Evolutionary conservation across 2,888 invertebrate species (phyloP), one percentile per base, ranked within the genome.

Genomic region (Synanthedon myopaeformis): DNA sequence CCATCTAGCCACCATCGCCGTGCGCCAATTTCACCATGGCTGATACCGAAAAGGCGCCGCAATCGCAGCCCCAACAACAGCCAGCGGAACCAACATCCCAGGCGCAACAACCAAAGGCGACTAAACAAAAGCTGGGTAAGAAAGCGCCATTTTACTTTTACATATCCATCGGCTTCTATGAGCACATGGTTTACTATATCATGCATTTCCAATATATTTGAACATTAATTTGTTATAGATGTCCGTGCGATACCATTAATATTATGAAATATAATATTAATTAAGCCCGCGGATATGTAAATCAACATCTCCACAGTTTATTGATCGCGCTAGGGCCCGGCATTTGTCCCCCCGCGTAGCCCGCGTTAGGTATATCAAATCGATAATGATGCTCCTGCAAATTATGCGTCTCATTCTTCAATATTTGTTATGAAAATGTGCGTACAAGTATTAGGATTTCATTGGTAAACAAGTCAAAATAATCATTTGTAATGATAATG

Each of bases 41-140:
- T 94, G 96, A 97, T 94, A 93, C 96, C 91, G 96, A 95, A 89
- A 93, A 93, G 89, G 92, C 92, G 90, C 91, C 92, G 91, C 88
- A 91, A 90, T 84, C 91, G 90, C 89, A 89, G 82, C 87, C 83
- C 71, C 86, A 87, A 74, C 87, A 78, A 70, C 91, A 91, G 69
- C 51, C 28, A 41, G 49, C 17, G 19, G 74, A 92, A 85, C 91
- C 91, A 88, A 89, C 91, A 89, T 70, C 90, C 84, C 89, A 85
- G 78, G 82, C 88, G 86, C 89, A 84, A 81, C 88, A 83, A 82
- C 83, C 84, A 74, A 88, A 89, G 90, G 90, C 90, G 89, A 90
- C 89, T 82, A 92, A 91, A 88, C 92, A 92, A 89, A 96, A 96
- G 91, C 93, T 94, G 91, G 95, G 95, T 95, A 5, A 19, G 86